A percentile compares a stretch with the other conserved stretches of the same genome.
phyloP scores from a whole-genome alignment of 2,113 vertebrate species.

The Motacilla alba region DNA sequence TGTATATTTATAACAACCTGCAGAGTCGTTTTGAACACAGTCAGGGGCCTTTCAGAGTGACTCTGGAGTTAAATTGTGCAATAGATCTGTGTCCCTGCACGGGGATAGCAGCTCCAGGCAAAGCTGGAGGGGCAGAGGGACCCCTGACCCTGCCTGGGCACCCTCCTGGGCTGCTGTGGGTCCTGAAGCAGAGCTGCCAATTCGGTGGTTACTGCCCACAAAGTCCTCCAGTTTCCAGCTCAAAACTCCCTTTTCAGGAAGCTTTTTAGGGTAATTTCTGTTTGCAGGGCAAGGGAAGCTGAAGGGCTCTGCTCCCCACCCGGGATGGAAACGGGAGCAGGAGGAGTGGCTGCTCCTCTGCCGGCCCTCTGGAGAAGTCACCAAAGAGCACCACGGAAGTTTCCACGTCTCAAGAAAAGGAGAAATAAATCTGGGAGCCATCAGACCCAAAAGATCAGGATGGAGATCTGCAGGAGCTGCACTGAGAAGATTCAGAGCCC shows the following conservation, averaged over 20 bases:
- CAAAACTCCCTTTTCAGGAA: fast-evolving
- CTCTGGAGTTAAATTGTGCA: neutral
- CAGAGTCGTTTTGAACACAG: slow-evolving; percentile 38
- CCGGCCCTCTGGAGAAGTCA: neutral
- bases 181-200: neutral
- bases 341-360: neutral
- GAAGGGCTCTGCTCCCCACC: neutral
- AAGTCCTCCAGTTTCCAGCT: neutral
- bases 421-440: neutral
- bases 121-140: neutral
- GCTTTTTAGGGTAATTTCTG: neutral
- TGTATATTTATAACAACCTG: slow-evolving; percentile 56
- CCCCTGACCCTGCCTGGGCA: neutral
- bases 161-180: neutral
- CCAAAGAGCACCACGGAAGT: neutral
- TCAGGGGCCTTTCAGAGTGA: neutral
- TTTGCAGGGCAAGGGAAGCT: neutral
- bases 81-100: neutral
- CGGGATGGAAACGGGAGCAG: neutral
- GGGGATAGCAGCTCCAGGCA: neutral
- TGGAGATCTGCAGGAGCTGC: fast-evolving
- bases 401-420: neutral
- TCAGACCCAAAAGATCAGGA: fast-evolving
- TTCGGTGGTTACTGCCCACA: fast-evolving
- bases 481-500: neutral